Evolutionary conservation across 1,140 invertebrate species (phyloP).

Genomic region (Drosophila nasuta): DNA sequence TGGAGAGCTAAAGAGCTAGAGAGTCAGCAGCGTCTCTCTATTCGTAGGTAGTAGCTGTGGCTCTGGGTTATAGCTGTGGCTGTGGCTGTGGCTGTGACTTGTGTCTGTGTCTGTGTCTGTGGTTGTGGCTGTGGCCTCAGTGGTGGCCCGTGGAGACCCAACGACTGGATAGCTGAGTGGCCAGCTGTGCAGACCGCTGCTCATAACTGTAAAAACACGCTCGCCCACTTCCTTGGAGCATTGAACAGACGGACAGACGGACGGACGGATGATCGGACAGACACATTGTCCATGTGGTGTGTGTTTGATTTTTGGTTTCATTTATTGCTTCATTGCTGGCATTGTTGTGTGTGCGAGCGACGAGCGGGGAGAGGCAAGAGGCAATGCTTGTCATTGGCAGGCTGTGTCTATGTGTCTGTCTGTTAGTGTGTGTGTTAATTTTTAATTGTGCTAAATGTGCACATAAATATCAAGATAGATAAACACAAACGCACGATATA

Average conservation of each 20-base stretch:
- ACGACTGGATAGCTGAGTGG: slow-evolving; percentile 40
- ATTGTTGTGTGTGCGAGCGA: slow-evolving; percentile 22
- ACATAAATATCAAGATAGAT: slow-evolving; percentile 71
- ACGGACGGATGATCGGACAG: not conserved
- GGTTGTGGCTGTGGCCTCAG: slow-evolving; percentile 11
- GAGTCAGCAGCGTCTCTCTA: slow-evolving; percentile 6
- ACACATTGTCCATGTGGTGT: slow-evolving; percentile 36
- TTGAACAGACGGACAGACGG: not conserved
- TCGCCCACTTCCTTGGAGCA: slow-evolving; percentile 74
- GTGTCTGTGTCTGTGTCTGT: not conserved
- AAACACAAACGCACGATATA: slow-evolving; percentile 32
- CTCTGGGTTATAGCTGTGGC: slow-evolving; percentile 4
- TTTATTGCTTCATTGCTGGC: slow-evolving; percentile 50
- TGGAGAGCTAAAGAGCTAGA: slow-evolving; percentile 37
- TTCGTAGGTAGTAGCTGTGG: slow-evolving; percentile 20
- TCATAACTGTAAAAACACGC: slow-evolving; percentile 82
- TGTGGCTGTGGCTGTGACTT: not conserved
- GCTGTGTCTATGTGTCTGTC: slow-evolving; percentile 13
- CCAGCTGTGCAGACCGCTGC: slow-evolving; percentile 65
- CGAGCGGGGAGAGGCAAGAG: too few relatives aligned
- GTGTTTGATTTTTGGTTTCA: slow-evolving; percentile 55
- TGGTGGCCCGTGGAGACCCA: slow-evolving; percentile 36
- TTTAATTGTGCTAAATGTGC: slow-evolving; percentile 84
- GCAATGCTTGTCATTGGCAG: slow-evolving; percentile 38
- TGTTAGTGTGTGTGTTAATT: slow-evolving; percentile 67